phyloP scores from a whole-genome alignment of 2,888 invertebrate genomes.

The Philereme vetulata region DNA sequence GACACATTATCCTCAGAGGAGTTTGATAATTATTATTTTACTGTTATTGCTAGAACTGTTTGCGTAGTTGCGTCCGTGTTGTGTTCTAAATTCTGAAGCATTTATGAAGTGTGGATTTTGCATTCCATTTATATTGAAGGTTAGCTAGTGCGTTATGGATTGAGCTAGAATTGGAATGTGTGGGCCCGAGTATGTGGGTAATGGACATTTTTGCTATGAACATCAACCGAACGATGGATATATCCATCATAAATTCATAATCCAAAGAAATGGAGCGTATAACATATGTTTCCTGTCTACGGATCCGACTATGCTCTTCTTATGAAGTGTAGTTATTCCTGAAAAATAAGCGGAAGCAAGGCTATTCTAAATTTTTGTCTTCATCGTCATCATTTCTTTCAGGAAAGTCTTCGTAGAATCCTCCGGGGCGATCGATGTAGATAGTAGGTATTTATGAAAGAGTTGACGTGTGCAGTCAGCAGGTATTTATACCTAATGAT shows the following conservation, averaged over 20 bases:
- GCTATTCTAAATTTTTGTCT: conserved; percentile 47
- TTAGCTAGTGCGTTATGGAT: conserved; percentile 31
- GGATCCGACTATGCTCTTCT: conserved; percentile 47
- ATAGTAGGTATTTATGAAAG: no score
- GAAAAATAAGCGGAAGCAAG: conserved; percentile 54
- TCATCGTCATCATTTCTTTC: conserved; percentile 43
- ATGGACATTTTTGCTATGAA: conserved; percentile 36
- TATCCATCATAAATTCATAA: conserved; percentile 35
- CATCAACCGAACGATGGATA: conserved; percentile 29
- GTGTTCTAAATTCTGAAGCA: conserved; percentile 31
- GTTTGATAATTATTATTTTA: conserved; percentile 2
- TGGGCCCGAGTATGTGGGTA: conserved; percentile 37
- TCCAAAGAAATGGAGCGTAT: conserved; percentile 35
- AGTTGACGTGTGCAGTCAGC: no score
- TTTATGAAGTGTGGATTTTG: conserved; percentile 29
- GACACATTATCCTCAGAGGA: conserved; percentile 47
- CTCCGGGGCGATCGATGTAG: not conserved
- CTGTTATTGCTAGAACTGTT: conserved; percentile 1
- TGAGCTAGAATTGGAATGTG: conserved; percentile 34
- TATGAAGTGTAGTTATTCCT: conserved; percentile 54
- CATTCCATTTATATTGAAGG: conserved; percentile 35
- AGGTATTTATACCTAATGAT: no score
- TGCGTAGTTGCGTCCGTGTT: conserved; percentile 13
- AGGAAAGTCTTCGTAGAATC: conserved; percentile 8
- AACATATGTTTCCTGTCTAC: conserved; percentile 43